These are phyloP conservation scores for Aviceda subcristata DNA, from an alignment of 2,113 vertebrate genomes.

Conservation along the genomic window DNA sequence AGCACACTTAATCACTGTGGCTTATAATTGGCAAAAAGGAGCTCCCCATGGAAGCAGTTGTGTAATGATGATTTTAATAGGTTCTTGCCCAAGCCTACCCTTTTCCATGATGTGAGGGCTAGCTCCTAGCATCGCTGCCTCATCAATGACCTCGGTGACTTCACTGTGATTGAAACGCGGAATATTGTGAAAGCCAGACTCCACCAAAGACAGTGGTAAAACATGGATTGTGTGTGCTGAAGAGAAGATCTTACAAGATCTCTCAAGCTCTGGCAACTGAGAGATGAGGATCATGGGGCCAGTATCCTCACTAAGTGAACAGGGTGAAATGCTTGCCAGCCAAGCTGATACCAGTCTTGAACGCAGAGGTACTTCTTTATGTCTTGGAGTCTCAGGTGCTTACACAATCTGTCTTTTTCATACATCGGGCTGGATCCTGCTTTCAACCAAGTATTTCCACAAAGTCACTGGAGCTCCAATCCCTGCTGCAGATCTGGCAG, in stretches of 20 bases:
- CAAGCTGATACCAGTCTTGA: not conserved
- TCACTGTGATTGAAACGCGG: rapidly evolving
- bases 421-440: not conserved
- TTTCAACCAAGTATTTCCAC: not conserved
- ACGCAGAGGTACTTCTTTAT: not conserved
- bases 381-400: not conserved
- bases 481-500: not conserved
- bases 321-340: not conserved
- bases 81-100: not conserved
- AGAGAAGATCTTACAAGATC: not conserved
- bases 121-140: not conserved
- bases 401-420: not conserved
- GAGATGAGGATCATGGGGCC: not conserved
- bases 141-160: not conserved
- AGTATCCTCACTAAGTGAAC: not conserved
- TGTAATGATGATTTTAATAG: not conserved
- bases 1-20: not conserved
- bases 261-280: not conserved
- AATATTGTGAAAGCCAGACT: not conserved
- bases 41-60: not conserved
- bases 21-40: not conserved
- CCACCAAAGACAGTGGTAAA: not conserved
- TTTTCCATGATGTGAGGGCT: not conserved
- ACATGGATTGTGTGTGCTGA: rapidly evolving
- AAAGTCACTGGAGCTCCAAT: not conserved